Conservation (phyloP, 2,113 vertebrate genomes). For the Arvicanthis niloticus region DNA sequence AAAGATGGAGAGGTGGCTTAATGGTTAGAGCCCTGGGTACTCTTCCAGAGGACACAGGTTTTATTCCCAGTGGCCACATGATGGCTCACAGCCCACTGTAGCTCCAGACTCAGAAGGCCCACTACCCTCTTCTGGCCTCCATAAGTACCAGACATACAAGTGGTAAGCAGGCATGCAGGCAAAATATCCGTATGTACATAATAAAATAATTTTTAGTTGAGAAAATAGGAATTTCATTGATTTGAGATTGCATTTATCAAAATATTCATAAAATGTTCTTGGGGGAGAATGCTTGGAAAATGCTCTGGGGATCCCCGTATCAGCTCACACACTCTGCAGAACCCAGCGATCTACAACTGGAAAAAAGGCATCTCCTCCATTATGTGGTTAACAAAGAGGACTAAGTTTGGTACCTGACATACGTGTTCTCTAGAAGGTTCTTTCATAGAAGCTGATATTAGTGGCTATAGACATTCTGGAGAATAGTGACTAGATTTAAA, state of each 20-base stretch:
- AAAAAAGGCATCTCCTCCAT: neutral
- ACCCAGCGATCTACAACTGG: neutral
- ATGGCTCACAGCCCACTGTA: neutral
- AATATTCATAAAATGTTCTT: constrained; percentile 37
- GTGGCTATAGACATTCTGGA: neutral
- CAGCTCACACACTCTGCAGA: neutral
- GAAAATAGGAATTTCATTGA: neutral
- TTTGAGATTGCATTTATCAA: neutral
- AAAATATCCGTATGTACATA: neutral
- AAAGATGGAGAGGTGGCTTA: neutral
- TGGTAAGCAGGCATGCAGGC: neutral
- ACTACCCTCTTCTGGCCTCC: neutral
- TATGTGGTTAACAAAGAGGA: neutral
- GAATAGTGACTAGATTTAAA: constrained; percentile 7
- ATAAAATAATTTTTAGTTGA: neutral
- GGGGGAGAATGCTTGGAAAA: neutral
- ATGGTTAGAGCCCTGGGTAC: neutral
- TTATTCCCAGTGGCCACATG: neutral
- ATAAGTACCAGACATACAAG: neutral
- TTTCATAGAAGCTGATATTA: neutral
- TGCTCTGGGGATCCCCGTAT: neutral
- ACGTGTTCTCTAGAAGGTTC: constrained; percentile 30
- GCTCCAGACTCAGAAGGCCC: neutral
- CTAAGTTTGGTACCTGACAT: neutral
- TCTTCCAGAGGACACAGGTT: neutral